These are phyloP conservation scores for Andrena bucephala DNA, from an alignment of 2,888 invertebrate species.

Conservation along the genomic window DNA sequence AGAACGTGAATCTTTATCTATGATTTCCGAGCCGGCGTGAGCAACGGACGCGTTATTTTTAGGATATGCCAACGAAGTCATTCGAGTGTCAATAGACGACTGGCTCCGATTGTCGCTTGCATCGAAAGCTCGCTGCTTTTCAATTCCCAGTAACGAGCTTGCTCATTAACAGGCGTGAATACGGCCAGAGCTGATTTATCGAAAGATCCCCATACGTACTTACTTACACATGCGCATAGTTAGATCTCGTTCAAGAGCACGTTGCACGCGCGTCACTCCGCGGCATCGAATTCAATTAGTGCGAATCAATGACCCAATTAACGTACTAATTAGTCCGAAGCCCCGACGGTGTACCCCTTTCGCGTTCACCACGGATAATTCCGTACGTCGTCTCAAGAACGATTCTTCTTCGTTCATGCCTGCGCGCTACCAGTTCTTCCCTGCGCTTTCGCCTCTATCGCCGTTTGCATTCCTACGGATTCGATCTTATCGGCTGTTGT, in stretches of 20 bases:
- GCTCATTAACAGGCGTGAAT: slow-evolving; percentile 36
- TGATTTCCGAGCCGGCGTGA: background rate
- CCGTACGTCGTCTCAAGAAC: slow-evolving; percentile 32
- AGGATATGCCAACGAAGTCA: background rate
- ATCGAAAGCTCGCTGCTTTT: background rate
- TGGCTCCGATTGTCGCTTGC: background rate
- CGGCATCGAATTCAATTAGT: slow-evolving; percentile 57
- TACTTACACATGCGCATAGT: background rate
- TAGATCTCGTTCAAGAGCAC: slow-evolving; percentile 18
- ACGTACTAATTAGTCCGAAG: slow-evolving; percentile 61
- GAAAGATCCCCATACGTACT: slow-evolving; percentile 9
- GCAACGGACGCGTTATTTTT: background rate
- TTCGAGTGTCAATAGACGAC: background rate
- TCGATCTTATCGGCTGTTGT: slow-evolving; percentile 57
- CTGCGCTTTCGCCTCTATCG: slow-evolving; percentile 50
- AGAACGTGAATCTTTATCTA: background rate
- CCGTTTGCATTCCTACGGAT: slow-evolving; percentile 55
- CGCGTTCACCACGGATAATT: slow-evolving; percentile 37
- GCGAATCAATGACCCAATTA: slow-evolving; percentile 69
- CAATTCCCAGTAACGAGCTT: slow-evolving; percentile 34
- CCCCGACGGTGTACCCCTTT: slow-evolving; percentile 44
- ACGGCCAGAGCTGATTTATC: background rate
- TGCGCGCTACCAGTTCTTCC: slow-evolving; percentile 13
- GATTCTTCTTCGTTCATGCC: slow-evolving; percentile 30
- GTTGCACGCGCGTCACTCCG: slow-evolving; percentile 18